Conservation (phyloP, 2,113 vertebrate species). For the Psilopsiagon aymara region DNA sequence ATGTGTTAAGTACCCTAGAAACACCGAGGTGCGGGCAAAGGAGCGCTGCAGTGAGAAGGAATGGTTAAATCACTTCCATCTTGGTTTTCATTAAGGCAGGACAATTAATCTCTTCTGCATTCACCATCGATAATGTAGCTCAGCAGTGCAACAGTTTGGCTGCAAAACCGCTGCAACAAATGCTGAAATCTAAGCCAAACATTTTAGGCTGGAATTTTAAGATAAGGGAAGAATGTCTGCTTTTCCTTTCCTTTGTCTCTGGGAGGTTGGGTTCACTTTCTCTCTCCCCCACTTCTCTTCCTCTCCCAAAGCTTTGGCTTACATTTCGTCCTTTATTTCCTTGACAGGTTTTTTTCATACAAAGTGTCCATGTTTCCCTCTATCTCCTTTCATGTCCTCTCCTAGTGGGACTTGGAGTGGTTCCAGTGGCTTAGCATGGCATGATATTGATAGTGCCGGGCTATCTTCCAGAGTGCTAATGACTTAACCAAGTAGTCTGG, state of each 20-base stretch:
- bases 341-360: background rate
- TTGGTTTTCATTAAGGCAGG: background rate
- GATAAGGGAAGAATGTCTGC: background rate
- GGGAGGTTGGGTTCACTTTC: background rate
- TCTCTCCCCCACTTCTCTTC: background rate
- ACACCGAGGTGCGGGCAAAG: background rate
- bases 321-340: background rate
- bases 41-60: background rate
- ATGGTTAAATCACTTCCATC: background rate
- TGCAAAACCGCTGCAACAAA: background rate
- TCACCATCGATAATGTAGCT: background rate
- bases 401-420: background rate
- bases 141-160: background rate
- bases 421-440: constrained; percentile 20
- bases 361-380: background rate
- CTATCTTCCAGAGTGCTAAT: background rate
- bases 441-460: background rate
- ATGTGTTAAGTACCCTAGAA: background rate
- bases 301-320: background rate
- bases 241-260: background rate
- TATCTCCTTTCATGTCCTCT: background rate
- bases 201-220: background rate
- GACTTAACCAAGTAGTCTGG: background rate
- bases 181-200: background rate
- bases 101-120: background rate